phyloP scores from a whole-genome alignment of 2,113 vertebrate genomes.

The Leptocoma aspasia region DNA sequence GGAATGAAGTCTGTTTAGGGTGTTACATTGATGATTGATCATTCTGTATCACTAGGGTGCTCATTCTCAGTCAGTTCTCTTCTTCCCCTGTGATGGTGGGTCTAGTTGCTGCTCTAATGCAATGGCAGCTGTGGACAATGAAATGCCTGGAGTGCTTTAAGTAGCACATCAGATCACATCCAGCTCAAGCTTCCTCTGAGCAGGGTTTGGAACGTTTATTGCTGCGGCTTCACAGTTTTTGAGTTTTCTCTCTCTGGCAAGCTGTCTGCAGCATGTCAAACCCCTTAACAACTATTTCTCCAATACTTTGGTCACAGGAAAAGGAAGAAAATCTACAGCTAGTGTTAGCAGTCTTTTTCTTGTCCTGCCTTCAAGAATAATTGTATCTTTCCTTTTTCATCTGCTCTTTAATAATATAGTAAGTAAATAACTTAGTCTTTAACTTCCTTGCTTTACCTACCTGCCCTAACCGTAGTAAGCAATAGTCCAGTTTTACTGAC shows the following conservation, averaged over 20 bases:
- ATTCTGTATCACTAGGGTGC: background rate
- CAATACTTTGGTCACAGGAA: background rate
- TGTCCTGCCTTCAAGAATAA: background rate
- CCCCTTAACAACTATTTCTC: background rate
- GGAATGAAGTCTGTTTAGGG: background rate
- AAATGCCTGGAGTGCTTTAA: background rate
- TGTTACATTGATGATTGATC: background rate
- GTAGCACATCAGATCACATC: background rate
- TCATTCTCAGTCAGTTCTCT: background rate
- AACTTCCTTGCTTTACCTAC: background rate
- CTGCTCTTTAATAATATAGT: background rate
- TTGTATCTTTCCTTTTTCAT: background rate
- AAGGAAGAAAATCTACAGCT: background rate
- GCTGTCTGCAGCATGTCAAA: background rate
- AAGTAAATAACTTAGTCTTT: background rate
- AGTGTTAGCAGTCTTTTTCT: background rate
- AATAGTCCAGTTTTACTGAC: background rate
- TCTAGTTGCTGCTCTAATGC: background rate
- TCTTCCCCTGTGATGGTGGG: background rate
- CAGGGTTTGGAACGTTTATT: background rate
- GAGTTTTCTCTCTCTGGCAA: background rate
- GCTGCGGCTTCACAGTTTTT: background rate
- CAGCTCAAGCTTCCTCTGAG: background rate
- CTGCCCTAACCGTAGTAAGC: background rate
- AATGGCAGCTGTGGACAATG: rapidly evolving